These are phyloP conservation scores for Spea hammondii DNA, from an alignment of 2,797 vertebrate species.

Conservation along the genomic window DNA sequence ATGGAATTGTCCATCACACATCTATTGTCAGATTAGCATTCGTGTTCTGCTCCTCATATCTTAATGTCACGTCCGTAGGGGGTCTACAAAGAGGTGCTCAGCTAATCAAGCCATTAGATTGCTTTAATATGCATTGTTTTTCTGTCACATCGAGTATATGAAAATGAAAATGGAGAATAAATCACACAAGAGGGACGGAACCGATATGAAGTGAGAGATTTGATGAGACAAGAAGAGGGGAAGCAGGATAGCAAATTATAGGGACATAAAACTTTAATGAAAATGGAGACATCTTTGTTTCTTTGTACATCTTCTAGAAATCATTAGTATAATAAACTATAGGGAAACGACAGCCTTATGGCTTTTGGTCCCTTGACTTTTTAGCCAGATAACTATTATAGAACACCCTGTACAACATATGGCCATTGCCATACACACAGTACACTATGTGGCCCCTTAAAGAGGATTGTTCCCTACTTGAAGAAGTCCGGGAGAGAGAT, in stretches of 20 bases:
- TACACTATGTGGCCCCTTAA: too few relatives aligned
- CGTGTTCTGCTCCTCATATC: slow-evolving; percentile 36
- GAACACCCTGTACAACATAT: too few relatives aligned
- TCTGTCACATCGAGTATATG: slow-evolving; percentile 43
- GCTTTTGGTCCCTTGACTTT: too few relatives aligned
- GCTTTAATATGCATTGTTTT: slow-evolving; percentile 53
- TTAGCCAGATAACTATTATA: too few relatives aligned
- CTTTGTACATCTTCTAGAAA: too few relatives aligned
- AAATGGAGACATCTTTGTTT: too few relatives aligned
- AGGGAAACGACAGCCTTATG: too few relatives aligned
- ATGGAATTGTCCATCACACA: slow-evolving; percentile 30
- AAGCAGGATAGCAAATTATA: not conserved
- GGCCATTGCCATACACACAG: too few relatives aligned
- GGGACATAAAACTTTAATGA: too few relatives aligned
- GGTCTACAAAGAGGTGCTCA: slow-evolving; percentile 48
- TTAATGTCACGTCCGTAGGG: slow-evolving; percentile 46
- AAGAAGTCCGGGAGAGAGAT: too few relatives aligned
- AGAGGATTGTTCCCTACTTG: too few relatives aligned
- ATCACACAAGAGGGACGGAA: slow-evolving; percentile 16
- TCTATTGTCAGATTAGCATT: slow-evolving; percentile 46
- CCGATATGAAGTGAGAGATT: not conserved
- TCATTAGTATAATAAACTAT: too few relatives aligned
- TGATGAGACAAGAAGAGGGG: not conserved
- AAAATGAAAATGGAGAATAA: slow-evolving; percentile 44
- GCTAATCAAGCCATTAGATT: slow-evolving; percentile 49